phyloP scores from a whole-genome alignment of 1,140 invertebrate species.

The Drosophila pseudoobscura region DNA sequence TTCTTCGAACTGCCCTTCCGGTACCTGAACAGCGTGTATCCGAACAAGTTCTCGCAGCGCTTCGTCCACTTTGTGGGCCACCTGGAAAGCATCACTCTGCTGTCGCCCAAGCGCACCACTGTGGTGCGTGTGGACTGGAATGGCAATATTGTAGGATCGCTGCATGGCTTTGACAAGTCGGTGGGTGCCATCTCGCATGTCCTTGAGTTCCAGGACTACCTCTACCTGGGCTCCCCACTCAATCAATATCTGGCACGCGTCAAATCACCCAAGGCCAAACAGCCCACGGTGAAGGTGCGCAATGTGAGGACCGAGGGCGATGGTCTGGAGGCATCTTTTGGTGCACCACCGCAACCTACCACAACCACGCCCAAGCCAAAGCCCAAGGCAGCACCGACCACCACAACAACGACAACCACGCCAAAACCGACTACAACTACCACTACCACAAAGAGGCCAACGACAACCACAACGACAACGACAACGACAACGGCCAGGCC shows the following conservation, averaged over 20 bases:
- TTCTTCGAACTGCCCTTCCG: constrained; percentile 85
- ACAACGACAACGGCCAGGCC: constrained; percentile 32
- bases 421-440: constrained; percentile 36
- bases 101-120: constrained; percentile 83
- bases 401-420: constrained; percentile 39
- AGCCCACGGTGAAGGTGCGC: constrained; percentile 79
- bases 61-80: constrained; percentile 84
- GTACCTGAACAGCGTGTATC: constrained; percentile 85
- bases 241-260: constrained; percentile 87
- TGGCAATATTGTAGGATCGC: constrained; percentile 87
- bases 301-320: constrained; percentile 78
- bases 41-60: constrained; percentile 68
- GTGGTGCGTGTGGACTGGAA: constrained; percentile 86
- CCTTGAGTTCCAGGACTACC: constrained; percentile 85
- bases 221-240: constrained; percentile 87
- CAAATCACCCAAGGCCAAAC: constrained; percentile 84
- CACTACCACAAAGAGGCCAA: constrained; percentile 37
- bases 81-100: constrained; percentile 69
- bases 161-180: constrained; percentile 84
- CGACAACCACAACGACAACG: constrained; percentile 35
- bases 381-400: constrained; percentile 41
- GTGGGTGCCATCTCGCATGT: constrained; percentile 85
- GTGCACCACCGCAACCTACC: constrained; percentile 36
- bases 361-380: constrained; percentile 45
- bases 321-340: constrained; percentile 65